Conservation (phyloP, 2,797 vertebrate species). For the Staurois parvus region DNA sequence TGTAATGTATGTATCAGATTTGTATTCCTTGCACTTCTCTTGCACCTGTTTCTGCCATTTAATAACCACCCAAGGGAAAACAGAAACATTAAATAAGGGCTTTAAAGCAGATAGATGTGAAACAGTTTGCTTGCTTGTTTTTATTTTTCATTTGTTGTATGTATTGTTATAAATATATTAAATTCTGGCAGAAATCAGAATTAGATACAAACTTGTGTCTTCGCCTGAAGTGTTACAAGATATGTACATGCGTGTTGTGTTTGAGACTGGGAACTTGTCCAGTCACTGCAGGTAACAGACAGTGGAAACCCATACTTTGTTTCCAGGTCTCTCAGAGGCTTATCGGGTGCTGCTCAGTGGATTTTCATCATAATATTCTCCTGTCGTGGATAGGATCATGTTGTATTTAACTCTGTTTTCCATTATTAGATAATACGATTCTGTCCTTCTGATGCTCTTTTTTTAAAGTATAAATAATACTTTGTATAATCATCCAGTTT, state of each 20-base stretch:
- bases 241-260: constrained; percentile 66
- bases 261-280: constrained; percentile 66
- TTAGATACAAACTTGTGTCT: background rate
- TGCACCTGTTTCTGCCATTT: constrained; percentile 80
- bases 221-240: constrained; percentile 64
- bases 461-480: too few species aligned
- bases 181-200: constrained; percentile 42
- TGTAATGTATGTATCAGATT: constrained; percentile 70
- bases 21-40: constrained; percentile 60
- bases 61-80: constrained; percentile 53
- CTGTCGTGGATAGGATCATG: constrained; percentile 76
- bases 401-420: constrained; percentile 25
- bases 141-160: background rate
- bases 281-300: constrained; percentile 66
- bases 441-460: too few species aligned
- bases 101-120: background rate
- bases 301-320: constrained; percentile 78
- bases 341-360: constrained; percentile 76
- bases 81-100: background rate
- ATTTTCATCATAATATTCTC: constrained; percentile 75
- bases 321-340: constrained; percentile 78
- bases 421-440: too few species aligned
- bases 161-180: background rate
- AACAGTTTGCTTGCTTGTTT: background rate
- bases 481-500: too few species aligned